phyloP scores from a whole-genome alignment of 1,140 invertebrate genomes.

The Oreohelix idahoensis region DNA sequence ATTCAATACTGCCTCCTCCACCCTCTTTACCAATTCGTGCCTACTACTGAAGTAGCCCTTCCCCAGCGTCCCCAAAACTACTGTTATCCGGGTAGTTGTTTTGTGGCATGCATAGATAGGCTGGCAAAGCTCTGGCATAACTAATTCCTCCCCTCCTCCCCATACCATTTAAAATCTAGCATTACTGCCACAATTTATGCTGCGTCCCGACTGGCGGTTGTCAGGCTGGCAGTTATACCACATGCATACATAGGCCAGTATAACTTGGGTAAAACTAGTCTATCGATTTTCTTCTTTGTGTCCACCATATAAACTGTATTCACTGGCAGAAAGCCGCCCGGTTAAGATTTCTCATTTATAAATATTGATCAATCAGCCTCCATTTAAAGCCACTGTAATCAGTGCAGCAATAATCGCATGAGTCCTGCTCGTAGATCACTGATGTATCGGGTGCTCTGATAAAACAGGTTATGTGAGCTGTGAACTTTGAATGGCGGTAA shows the following conservation, averaged over 20 bases:
- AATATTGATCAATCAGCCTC: constrained; percentile 6
- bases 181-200: neutral
- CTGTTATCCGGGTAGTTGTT: too few species aligned
- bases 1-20: neutral
- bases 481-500: too few species aligned
- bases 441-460: neutral
- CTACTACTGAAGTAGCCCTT: neutral
- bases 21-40: neutral
- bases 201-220: neutral
- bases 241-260: neutral
- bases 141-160: neutral
- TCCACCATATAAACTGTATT: neutral
- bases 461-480: neutral
- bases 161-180: neutral
- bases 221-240: neutral
- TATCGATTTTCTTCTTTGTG: constrained; percentile 14
- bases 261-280: constrained; percentile 9
- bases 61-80: too few species aligned
- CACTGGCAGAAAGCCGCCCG: constrained; percentile 1
- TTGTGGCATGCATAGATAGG: too few species aligned
- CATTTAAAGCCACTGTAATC: constrained; percentile 3
- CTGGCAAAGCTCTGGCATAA: too few species aligned
- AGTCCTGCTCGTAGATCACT: neutral
- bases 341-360: constrained; percentile 4
- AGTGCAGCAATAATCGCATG: neutral